Percentiles rank a stretch among this genome's conserved stretches.
Evolutionary conservation across 2,113 vertebrate species (phyloP).

Genomic region (Megatriorchis doriae): DNA sequence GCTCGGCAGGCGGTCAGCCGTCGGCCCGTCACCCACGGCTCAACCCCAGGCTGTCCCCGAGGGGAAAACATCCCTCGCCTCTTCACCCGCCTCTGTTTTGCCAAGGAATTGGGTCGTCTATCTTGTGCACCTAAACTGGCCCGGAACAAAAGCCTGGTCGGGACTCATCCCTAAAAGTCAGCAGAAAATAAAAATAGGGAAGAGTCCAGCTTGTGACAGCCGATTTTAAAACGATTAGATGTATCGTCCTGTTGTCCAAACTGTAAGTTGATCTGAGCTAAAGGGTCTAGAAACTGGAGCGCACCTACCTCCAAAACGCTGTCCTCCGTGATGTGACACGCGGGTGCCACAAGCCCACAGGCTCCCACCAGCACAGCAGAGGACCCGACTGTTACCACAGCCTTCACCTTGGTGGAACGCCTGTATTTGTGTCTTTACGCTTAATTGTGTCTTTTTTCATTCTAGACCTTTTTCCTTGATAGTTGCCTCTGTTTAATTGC

Average conservation of each 20-base stretch:
- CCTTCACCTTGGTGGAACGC: background rate
- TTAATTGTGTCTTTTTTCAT: background rate
- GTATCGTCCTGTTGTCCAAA: rapidly evolving
- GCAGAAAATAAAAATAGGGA: background rate
- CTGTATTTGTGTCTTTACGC: background rate
- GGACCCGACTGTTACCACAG: rapidly evolving
- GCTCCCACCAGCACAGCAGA: background rate
- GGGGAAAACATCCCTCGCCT: background rate
- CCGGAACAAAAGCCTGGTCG: background rate
- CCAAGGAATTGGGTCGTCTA: background rate
- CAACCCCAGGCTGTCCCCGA: background rate
- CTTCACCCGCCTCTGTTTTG: background rate
- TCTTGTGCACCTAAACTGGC: rapidly evolving
- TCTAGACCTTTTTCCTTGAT: background rate
- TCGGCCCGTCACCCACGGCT: no score
- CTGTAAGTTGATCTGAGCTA: no score
- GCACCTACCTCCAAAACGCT: no score
- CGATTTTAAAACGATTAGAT: background rate
- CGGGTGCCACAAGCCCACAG: rapidly evolving
- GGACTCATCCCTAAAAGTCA: background rate
- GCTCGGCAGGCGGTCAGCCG: background rate
- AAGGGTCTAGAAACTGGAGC: rapidly evolving
- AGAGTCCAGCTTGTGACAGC: background rate
- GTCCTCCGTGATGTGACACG: rapidly evolving
- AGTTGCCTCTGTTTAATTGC: background rate